phyloP scores from a whole-genome alignment of 2,888 invertebrate species.

The Drosophila anomelani region DNA sequence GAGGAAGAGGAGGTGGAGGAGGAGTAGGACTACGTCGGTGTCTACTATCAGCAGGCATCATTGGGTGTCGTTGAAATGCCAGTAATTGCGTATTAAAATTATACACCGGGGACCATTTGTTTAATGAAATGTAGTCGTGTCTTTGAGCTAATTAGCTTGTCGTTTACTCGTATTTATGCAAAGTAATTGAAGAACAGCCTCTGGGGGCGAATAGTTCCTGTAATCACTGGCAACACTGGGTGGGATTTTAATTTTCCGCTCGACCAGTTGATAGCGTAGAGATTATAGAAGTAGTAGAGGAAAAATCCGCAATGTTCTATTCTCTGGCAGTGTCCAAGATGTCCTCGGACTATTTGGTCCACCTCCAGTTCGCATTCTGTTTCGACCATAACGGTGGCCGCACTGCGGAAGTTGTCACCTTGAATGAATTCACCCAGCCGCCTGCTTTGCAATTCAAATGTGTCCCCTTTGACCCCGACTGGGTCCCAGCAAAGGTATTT shows the following conservation, averaged over 20 bases:
- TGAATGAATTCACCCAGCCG: slow-evolving; percentile 1
- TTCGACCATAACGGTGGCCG: neutral
- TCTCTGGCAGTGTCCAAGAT: neutral
- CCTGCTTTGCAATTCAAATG: slow-evolving; percentile 41
- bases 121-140: slow-evolving; percentile 74
- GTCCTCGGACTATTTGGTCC: neutral
- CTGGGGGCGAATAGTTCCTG: slow-evolving; percentile 23
- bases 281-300: neutral
- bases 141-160: slow-evolving; percentile 71
- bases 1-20: neutral
- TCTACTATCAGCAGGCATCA: slow-evolving; percentile 63
- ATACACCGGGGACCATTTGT: slow-evolving; percentile 75
- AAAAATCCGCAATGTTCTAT: neutral
- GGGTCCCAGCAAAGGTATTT: slow-evolving; percentile 17
- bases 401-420: slow-evolving; percentile 22
- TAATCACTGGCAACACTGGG: slow-evolving; percentile 3
- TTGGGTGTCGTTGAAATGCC: slow-evolving; percentile 73
- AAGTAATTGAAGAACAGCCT: slow-evolving; percentile 40
- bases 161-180: slow-evolving; percentile 41
- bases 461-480: slow-evolving; percentile 18
- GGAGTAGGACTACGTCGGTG: neutral
- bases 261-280: slow-evolving; percentile 7
- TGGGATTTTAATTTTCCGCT: slow-evolving; percentile 39
- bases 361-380: neutral
- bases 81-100: slow-evolving; percentile 79